Evolutionary conservation across 2,113 vertebrate species (phyloP).

Genomic region (Tachuris rubrigastra): DNA sequence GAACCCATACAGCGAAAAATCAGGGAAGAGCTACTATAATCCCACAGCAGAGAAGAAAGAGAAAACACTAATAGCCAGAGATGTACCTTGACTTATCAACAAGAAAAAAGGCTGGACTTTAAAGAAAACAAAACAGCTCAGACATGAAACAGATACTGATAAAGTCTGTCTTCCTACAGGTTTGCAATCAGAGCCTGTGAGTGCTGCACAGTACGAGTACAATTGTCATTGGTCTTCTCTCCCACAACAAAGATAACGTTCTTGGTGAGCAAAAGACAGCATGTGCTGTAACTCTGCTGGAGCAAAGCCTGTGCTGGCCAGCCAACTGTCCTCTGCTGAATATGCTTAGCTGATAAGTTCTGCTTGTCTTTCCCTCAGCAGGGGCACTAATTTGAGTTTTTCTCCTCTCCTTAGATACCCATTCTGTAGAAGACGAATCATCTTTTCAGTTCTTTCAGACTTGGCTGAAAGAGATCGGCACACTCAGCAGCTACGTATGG

Average conservation of each 20-base stretch:
- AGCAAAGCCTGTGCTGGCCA: not conserved
- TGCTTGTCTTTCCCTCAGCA: conserved; percentile 24
- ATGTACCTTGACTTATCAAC: not conserved
- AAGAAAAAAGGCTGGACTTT: not conserved
- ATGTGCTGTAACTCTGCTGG: not conserved
- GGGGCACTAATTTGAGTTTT: not conserved
- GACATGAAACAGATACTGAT: not conserved
- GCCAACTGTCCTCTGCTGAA: not conserved
- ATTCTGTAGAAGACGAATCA: not conserved
- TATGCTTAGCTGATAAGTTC: not conserved
- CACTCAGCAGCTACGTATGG: not conserved
- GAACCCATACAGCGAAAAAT: not conserved
- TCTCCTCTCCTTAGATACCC: not conserved
- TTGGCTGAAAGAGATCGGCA: not conserved
- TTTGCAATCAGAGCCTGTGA: not conserved
- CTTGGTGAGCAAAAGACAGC: not conserved
- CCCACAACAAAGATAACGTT: not conserved
- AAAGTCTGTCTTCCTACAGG: not conserved
- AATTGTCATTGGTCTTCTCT: not conserved
- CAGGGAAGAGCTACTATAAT: not conserved
- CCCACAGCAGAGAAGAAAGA: not conserved
- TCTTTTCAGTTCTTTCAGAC: not conserved
- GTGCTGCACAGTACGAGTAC: not conserved
- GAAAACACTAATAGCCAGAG: not conserved
- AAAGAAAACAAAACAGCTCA: not conserved